Percentiles rank a stretch among this genome's conserved stretches.
Evolutionary conservation across 2,113 vertebrate genomes (phyloP).

Genomic region (Bagarius yarrelli): DNA sequence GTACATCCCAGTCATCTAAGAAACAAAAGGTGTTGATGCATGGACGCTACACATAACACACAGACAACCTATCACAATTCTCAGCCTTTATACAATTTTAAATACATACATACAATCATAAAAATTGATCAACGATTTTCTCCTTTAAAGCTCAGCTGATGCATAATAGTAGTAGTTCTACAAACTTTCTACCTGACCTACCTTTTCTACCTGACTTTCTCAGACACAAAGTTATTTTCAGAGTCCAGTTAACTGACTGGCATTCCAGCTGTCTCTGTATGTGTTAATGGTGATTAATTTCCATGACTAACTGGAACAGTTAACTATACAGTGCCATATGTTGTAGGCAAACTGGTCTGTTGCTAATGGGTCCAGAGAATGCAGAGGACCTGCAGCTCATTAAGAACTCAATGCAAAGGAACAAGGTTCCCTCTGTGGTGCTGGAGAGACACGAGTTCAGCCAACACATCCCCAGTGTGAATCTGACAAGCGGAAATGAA

Average conservation of each 20-base stretch:
- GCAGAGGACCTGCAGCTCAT: slow-evolving; percentile 62
- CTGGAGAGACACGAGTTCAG: slow-evolving; percentile 67
- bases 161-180: slow-evolving; percentile 53
- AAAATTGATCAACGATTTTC: slow-evolving; percentile 55
- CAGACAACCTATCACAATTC: background rate
- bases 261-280: slow-evolving; percentile 10
- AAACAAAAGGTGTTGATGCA: slow-evolving; percentile 22
- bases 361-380: slow-evolving; percentile 75
- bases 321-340: slow-evolving; percentile 22
- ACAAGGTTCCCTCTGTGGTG: slow-evolving; percentile 59
- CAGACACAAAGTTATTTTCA: slow-evolving; percentile 10
- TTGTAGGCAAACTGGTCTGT: slow-evolving; percentile 74
- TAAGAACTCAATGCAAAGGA: slow-evolving; percentile 65
- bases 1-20: slow-evolving; percentile 31
- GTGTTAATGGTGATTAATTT: slow-evolving; percentile 17
- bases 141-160: slow-evolving; percentile 40
- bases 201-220: background rate
- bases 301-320: slow-evolving; percentile 5
- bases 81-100: background rate
- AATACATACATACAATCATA: slow-evolving; percentile 43
- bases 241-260: background rate
- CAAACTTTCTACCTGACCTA: background rate
- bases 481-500: slow-evolving; percentile 62
- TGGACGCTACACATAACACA: no score
- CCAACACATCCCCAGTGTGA: slow-evolving; percentile 73